phyloP scores from a whole-genome alignment of 2,888 invertebrate species.

The Salticus scenicus region DNA sequence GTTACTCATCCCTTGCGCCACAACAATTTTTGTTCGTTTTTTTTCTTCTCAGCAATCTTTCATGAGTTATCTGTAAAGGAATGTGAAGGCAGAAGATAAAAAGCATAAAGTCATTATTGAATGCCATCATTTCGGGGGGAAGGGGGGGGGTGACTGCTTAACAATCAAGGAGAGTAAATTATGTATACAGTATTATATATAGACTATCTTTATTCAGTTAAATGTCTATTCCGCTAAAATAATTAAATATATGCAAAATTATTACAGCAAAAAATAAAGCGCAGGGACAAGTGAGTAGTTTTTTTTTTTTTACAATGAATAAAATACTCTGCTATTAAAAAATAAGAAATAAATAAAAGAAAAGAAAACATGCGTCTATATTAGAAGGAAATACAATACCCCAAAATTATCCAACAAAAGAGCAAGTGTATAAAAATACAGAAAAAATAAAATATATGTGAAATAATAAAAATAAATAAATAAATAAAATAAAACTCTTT shows the following conservation, averaged over 20 bases:
- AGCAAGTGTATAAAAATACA: constrained; percentile 29
- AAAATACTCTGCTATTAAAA: constrained; percentile 12
- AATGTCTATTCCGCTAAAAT: constrained; percentile 53
- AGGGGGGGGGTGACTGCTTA: constrained; percentile 27
- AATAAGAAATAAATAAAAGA: constrained; percentile 1
- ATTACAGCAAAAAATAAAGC: constrained; percentile 57
- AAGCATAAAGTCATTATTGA: constrained; percentile 59
- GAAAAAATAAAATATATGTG: constrained; percentile 29
- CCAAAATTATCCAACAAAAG: constrained; percentile 52
- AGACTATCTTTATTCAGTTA: constrained; percentile 1
- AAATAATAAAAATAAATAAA: constrained; percentile 8
- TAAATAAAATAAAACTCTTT: constrained; percentile 43
- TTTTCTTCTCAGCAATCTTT: neutral
- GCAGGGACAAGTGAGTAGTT: constrained; percentile 41
- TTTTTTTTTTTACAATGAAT: too few species aligned
- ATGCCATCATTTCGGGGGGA: constrained; percentile 36
- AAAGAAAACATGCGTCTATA: too few species aligned
- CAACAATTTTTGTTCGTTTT: neutral
- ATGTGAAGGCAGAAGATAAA: constrained; percentile 42
- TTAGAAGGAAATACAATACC: constrained; percentile 38
- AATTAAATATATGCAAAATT: constrained; percentile 60
- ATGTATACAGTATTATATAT: too few species aligned
- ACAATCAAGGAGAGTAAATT: constrained; percentile 61
- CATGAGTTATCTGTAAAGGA: neutral
- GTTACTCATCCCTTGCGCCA: neutral